A percentile compares a stretch with the other conserved stretches of the same genome.
phyloP scores from a whole-genome alignment of 2,888 invertebrate species.

The Lampropteryx suffumata region DNA sequence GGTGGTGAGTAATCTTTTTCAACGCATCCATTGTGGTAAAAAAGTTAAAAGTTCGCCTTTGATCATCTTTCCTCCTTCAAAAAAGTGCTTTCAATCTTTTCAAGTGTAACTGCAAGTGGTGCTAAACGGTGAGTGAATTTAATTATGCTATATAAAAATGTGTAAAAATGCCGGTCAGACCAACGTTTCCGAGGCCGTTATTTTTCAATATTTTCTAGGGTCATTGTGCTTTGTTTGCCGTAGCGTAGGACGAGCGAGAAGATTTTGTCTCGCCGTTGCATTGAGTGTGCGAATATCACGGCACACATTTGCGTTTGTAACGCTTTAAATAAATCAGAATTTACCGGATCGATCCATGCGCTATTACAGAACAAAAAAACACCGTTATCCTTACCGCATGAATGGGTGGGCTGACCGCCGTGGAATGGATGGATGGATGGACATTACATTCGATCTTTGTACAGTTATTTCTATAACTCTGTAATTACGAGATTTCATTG shows the following conservation, averaged over 20 bases:
- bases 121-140: constrained; percentile 26
- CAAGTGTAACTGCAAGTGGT: constrained; percentile 28
- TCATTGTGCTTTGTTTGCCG: constrained; percentile 66
- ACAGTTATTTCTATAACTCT: constrained; percentile 54
- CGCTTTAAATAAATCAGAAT: constrained; percentile 39
- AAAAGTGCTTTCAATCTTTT: constrained; percentile 28
- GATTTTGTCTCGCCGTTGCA: constrained; percentile 45
- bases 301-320: constrained; percentile 47
- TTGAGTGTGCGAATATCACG: constrained; percentile 46
- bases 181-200: constrained; percentile 62
- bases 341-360: constrained; percentile 37
- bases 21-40: constrained; percentile 22
- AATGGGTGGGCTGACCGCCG: constrained; percentile 51
- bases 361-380: constrained; percentile 18
- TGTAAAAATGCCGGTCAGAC: constrained; percentile 33
- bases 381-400: constrained; percentile 60
- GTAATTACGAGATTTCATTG: constrained; percentile 43
- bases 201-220: constrained; percentile 75
- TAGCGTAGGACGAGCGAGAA: constrained; percentile 47
- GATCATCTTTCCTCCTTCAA: constrained; percentile 23
- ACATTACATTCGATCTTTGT: constrained; percentile 42
- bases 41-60: constrained; percentile 29
- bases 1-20: constrained; percentile 66
- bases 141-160: constrained; percentile 7
- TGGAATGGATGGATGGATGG: constrained; percentile 23